Percentiles rank a stretch among this genome's conserved stretches.
These are phyloP conservation scores for Lagenorhynchus albirostris DNA, from an alignment of 2,113 vertebrate species.

Conservation along the genomic window DNA sequence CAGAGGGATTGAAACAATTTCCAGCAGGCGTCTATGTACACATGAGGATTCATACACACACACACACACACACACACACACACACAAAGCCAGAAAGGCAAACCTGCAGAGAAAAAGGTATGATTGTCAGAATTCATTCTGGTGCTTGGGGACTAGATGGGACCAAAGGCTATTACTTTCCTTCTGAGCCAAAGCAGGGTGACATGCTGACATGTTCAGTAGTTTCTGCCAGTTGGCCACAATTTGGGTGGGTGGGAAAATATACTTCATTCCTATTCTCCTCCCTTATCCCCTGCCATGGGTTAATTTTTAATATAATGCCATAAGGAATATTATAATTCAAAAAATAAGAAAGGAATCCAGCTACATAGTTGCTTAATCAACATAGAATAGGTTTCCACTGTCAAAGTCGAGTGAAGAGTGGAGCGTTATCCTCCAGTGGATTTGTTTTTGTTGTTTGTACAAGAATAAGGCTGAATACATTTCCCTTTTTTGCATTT, in stretches of 20 bases:
- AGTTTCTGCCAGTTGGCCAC: slow-evolving; percentile 43
- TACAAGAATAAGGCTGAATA: neutral
- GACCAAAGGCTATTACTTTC: neutral
- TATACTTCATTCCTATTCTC: neutral
- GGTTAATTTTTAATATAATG: slow-evolving; percentile 31
- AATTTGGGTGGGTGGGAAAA: neutral
- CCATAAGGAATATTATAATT: neutral
- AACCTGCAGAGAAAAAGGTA: neutral
- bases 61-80: neutral
- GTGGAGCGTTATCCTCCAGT: neutral
- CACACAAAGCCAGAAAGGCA: neutral
- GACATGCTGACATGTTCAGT: neutral
- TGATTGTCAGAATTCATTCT: slow-evolving; percentile 6
- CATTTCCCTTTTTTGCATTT: neutral
- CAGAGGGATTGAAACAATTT: neutral
- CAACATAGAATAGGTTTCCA: neutral
- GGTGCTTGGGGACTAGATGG: neutral
- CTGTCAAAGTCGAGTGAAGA: neutral
- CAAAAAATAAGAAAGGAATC: slow-evolving; percentile 33
- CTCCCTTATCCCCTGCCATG: neutral
- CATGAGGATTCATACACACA: neutral
- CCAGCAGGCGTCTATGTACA: neutral
- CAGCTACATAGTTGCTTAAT: neutral
- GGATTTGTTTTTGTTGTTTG: neutral
- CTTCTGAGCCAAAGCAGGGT: neutral